Evolutionary conservation across 2,113 vertebrate species (phyloP).

Genomic region (Psammodynastes pulverulentus): DNA sequence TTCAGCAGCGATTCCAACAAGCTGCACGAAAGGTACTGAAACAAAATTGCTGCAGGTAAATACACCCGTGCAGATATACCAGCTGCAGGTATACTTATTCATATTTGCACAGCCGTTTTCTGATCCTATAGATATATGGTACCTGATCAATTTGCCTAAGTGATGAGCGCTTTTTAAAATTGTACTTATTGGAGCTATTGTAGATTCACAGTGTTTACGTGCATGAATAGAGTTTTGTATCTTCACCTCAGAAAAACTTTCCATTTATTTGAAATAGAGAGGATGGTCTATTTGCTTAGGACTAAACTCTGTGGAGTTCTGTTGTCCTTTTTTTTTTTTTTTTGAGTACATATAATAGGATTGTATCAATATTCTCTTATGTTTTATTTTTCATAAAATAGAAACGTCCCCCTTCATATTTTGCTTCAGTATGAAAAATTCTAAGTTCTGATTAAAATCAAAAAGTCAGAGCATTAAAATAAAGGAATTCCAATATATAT

Average conservation of each 20-base stretch:
- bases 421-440: not conserved
- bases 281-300: not conserved
- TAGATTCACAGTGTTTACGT: not conserved
- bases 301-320: not conserved
- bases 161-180: not conserved
- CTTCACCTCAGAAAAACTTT: not conserved
- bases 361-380: not conserved
- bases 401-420: not conserved
- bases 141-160: not conserved
- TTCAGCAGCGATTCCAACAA: constrained; percentile 80
- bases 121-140: not conserved
- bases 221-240: not conserved
- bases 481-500: not conserved
- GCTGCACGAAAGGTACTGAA: constrained; percentile 81
- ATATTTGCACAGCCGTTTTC: not conserved
- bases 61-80: not conserved
- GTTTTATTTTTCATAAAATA: not conserved
- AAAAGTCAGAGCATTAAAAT: not conserved
- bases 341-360: not conserved
- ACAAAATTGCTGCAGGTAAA: constrained; percentile 2
- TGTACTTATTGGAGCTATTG: not conserved
- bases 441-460: not conserved
- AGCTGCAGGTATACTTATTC: not conserved
- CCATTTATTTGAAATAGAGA: not conserved
- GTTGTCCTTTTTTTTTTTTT: not conserved